These are phyloP conservation scores for Notarius quadriscutis DNA, from an alignment of 2,113 vertebrate genomes.

Conservation along the genomic window DNA sequence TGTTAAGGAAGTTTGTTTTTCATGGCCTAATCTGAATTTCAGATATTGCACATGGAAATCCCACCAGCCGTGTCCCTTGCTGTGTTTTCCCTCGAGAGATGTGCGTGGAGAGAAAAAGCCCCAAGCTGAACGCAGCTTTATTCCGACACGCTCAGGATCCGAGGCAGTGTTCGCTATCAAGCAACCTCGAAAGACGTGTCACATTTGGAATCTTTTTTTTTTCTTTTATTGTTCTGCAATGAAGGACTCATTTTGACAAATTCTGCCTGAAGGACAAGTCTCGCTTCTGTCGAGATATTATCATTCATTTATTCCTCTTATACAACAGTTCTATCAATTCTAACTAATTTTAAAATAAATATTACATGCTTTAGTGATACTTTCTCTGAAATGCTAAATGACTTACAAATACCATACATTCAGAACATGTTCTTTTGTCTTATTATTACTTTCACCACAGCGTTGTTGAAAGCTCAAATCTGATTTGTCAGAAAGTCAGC, in stretches of 20 bases:
- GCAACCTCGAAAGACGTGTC: neutral
- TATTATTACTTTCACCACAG: neutral
- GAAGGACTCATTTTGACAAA: neutral
- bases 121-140: constrained; percentile 11
- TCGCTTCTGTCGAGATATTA: neutral
- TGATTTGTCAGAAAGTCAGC: neutral
- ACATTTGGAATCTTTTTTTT: neutral
- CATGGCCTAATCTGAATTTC: constrained; percentile 44
- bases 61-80: constrained; percentile 25
- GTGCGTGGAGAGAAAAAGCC: neutral
- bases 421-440: too few relatives aligned
- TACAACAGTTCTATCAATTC: neutral
- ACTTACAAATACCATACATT: neutral
- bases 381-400: neutral
- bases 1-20: constrained; percentile 46
- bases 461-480: neutral
- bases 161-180: constrained; percentile 2
- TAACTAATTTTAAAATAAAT: neutral
- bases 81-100: neutral
- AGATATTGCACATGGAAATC: constrained; percentile 11
- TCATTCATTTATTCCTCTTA: neutral
- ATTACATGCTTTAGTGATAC: neutral
- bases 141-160: neutral
- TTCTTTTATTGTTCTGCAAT: neutral
- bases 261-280: neutral